phyloP scores from a whole-genome alignment of 2,113 vertebrate species.

The Ovis canadensis region DNA sequence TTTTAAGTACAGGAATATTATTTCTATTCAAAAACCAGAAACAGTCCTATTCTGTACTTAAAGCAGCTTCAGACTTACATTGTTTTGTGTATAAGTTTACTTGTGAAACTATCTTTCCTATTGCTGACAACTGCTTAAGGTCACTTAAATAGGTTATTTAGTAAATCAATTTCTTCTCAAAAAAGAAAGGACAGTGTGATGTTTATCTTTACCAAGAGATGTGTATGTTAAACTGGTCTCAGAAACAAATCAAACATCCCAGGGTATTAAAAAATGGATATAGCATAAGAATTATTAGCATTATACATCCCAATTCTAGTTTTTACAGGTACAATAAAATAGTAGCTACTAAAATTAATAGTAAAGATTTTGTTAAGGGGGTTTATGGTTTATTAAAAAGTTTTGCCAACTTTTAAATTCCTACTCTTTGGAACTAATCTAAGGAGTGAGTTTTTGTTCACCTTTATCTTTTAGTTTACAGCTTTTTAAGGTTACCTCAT shows the following conservation, averaged over 20 bases:
- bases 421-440: neutral
- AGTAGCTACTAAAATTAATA: neutral
- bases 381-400: constrained; percentile 18
- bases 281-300: constrained; percentile 54
- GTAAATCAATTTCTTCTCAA: constrained; percentile 37
- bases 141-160: constrained; percentile 45
- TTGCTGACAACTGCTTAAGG: neutral
- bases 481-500: neutral
- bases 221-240: constrained; percentile 69
- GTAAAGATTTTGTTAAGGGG: neutral
- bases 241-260: constrained; percentile 71
- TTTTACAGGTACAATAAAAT: constrained; percentile 33
- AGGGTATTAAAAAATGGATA: constrained; percentile 54
- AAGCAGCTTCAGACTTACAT: neutral
- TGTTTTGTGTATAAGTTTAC: neutral
- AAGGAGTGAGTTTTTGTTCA: neutral
- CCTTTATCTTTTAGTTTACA: neutral
- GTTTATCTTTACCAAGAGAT: constrained; percentile 47
- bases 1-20: neutral
- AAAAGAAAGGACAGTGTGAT: constrained; percentile 25
- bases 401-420: neutral
- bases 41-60: neutral
- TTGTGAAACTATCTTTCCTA: neutral
- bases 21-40: neutral
- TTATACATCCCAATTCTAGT: constrained; percentile 46